phyloP scores from a whole-genome alignment of 2,113 vertebrate genomes.

The Chelonoidis abingdonii region DNA sequence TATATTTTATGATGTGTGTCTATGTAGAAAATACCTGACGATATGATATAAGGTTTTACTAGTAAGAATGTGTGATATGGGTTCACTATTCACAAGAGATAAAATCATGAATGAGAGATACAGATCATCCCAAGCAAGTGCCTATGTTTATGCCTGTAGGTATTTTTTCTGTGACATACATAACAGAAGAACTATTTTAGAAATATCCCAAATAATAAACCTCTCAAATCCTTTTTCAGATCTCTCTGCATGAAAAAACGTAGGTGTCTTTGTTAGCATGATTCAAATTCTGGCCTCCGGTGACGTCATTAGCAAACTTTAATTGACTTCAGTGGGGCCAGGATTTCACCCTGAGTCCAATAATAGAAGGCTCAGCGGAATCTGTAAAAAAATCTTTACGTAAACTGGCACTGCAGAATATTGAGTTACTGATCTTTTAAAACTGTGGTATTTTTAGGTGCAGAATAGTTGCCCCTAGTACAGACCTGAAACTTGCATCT shows the following conservation, averaged over 20 bases:
- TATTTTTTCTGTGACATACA: background rate
- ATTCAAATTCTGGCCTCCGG: background rate
- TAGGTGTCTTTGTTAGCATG: background rate
- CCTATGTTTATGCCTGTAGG: background rate
- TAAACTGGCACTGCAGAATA: too few species aligned
- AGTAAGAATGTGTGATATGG: background rate
- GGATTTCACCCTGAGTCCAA: too few species aligned
- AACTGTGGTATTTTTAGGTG: background rate
- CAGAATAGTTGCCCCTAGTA: background rate
- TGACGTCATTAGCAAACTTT: too few species aligned
- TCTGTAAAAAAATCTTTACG: too few species aligned
- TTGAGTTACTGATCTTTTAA: background rate
- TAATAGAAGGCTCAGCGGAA: background rate
- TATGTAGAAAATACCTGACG: fast-evolving
- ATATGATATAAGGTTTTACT: fast-evolving
- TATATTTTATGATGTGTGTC: background rate
- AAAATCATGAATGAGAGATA: background rate
- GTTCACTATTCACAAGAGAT: background rate
- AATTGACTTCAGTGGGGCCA: too few species aligned
- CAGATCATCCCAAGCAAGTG: background rate
- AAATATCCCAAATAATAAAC: too few species aligned
- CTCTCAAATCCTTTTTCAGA: too few species aligned
- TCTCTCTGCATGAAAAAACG: background rate
- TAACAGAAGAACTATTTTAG: background rate
- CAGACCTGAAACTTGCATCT: background rate